Evolutionary conservation across 2,888 invertebrate genomes (phyloP).

Genomic region (Amaurobius ferox): DNA sequence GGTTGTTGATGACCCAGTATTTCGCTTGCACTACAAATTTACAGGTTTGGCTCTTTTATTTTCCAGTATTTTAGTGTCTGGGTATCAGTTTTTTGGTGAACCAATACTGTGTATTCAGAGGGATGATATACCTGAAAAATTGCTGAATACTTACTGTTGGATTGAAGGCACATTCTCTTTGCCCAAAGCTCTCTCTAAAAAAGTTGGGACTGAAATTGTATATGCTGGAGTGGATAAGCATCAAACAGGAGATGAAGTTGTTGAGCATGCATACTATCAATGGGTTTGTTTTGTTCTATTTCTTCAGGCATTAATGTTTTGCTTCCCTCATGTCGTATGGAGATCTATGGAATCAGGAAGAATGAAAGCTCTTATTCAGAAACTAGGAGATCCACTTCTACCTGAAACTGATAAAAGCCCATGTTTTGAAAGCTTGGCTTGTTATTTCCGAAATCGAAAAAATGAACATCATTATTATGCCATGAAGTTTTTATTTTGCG

Average conservation of each 20-base stretch:
- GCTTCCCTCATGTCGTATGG: slow-evolving; percentile 75
- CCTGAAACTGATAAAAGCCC: slow-evolving; percentile 34
- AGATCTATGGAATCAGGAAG: slow-evolving; percentile 74
- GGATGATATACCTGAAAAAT: slow-evolving; percentile 87
- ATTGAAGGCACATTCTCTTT: slow-evolving; percentile 76
- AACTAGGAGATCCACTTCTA: slow-evolving; percentile 73
- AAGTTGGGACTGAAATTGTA: slow-evolving; percentile 70
- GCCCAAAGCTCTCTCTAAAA: slow-evolving; percentile 74
- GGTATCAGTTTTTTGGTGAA: slow-evolving; percentile 81
- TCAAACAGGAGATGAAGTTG: slow-evolving; percentile 63
- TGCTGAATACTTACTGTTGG: slow-evolving; percentile 95
- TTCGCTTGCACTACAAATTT: slow-evolving; percentile 78
- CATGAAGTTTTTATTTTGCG: slow-evolving; percentile 73
- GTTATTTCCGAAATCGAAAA: slow-evolving; percentile 70
- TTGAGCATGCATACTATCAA: slow-evolving; percentile 75
- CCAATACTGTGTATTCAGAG: slow-evolving; percentile 88
- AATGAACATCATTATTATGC: slow-evolving; percentile 73
- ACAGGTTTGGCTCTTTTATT: slow-evolving; percentile 72
- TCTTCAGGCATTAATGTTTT: slow-evolving; percentile 76
- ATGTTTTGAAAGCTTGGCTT: slow-evolving; percentile 66
- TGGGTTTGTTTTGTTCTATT: slow-evolving; percentile 77
- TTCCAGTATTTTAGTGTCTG: slow-evolving; percentile 73
- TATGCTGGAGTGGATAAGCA: slow-evolving; percentile 78
- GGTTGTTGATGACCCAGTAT: slow-evolving; percentile 90
- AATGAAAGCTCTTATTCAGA: slow-evolving; percentile 71